Conservation (phyloP, 2,888 invertebrate genomes). For the Quadroppia sp. region DNA sequence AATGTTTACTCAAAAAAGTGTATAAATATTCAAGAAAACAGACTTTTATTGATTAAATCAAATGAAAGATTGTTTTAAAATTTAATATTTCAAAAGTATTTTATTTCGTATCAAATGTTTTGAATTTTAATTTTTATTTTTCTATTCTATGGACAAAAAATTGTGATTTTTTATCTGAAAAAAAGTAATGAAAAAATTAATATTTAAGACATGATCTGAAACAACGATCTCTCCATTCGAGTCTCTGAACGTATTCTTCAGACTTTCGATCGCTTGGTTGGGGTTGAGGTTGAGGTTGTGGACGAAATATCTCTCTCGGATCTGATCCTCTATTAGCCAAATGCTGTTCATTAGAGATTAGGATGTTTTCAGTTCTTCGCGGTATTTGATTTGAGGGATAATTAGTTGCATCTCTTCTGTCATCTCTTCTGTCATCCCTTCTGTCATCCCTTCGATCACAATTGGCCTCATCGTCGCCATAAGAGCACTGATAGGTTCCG, state of each 20-base stretch:
- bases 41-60: neutral
- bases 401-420: neutral
- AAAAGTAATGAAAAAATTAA: neutral
- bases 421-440: neutral
- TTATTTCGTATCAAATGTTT: neutral
- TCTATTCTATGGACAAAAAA: neutral
- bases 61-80: neutral
- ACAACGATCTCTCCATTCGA: conserved; percentile 38
- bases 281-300: neutral
- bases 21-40: too few species aligned
- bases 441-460: neutral
- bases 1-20: too few species aligned
- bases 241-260: conserved; percentile 37
- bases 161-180: neutral
- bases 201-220: conserved; percentile 39
- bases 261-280: neutral
- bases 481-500: conserved; percentile 33
- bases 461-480: conserved; percentile 39
- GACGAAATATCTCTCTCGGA: neutral
- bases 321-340: neutral
- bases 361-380: neutral
- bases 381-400: neutral
- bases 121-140: neutral
- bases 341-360: neutral
- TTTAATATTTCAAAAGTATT: neutral